These are phyloP conservation scores for Reinhardtius hippoglossoides DNA, from an alignment of 2,113 vertebrate species.

Conservation along the genomic window DNA sequence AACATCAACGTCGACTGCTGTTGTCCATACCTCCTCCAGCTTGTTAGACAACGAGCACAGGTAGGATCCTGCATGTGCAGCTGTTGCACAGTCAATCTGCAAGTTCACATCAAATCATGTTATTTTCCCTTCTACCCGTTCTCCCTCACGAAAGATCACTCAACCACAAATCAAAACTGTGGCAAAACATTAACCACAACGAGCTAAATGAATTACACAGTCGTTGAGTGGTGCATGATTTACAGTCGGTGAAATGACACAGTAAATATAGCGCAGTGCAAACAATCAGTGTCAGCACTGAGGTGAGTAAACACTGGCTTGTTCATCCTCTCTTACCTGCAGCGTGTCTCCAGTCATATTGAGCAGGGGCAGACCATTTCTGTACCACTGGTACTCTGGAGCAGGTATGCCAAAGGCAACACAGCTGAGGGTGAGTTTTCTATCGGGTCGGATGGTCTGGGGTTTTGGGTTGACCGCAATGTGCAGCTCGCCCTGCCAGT, in stretches of 20 bases:
- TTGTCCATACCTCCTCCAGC: conserved; percentile 84
- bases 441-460: conserved; percentile 69
- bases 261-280: conserved; percentile 19
- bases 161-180: conserved; percentile 3
- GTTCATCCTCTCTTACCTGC: conserved; percentile 69
- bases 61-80: conserved; percentile 79
- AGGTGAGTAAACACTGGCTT: conserved; percentile 3
- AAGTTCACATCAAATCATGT: conserved; percentile 25
- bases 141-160: background rate
- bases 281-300: conserved; percentile 4
- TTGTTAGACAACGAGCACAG: conserved; percentile 87
- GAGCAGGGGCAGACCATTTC: conserved; percentile 80
- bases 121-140: background rate
- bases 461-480: conserved; percentile 80
- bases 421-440: conserved; percentile 79
- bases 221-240: background rate
- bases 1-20: conserved; percentile 80
- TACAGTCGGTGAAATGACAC: background rate
- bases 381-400: conserved; percentile 89
- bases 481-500: conserved; percentile 85
- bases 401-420: conserved; percentile 85
- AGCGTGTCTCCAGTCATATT: conserved; percentile 78
- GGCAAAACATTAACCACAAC: conserved; percentile 31
- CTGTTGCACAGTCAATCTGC: conserved; percentile 72
- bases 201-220: conserved; percentile 1